Evolutionary conservation across 2,113 vertebrate genomes (phyloP), one percentile per base, ranked within the genome.

Genomic region (Carassius auratus): DNA sequence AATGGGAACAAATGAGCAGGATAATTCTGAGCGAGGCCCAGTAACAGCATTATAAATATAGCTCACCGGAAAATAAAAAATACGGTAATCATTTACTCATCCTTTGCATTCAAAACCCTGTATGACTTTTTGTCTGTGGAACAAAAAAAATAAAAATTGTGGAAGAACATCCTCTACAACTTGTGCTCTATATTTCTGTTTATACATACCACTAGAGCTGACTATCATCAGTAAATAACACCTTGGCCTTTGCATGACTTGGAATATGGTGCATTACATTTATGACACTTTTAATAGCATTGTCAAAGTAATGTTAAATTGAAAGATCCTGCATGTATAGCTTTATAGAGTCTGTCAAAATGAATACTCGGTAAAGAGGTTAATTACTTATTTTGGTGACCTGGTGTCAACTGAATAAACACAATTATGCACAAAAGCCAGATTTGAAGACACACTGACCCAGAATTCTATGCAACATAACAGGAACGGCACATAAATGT

Each of bases 341-440:
- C 57, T 23, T 50, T 42, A 33, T 42, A 78, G 3, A 45, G n/a
- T 14, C 57, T 79, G 77, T 9, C 57, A 79, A 14, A 80, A 45
- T 3, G 3, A 64, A 80, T 61, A 61, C 33, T 13, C 12, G n/a
- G 21, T n/a, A 64, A n/a, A 48, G 59, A 64, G 77, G 4, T 80
- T 45, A 15, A 64, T 2, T 3, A 14, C 62, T 80, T 64, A 26
- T 80, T 80, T 80, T 26, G 4, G 14, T 78, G 76, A n/a, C 76
- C 55, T 78, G 10, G 19, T 64, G 14, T 64, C n/a, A 64, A 80
- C 23, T 45, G 77, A 48, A 21, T 48, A 45, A 80, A 80, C 77
- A 64, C 77, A 79, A 26, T 62, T 45, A 64, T 14, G 77, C 77
- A 64, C 23, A 45, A 80, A 80, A 80, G 14, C 6, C 77, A 79